A percentile compares a stretch with the other conserved stretches of the same genome.
These are phyloP conservation scores for Sorex maritimensis DNA, from an alignment of 2,797 vertebrate species.

Conservation along the genomic window DNA sequence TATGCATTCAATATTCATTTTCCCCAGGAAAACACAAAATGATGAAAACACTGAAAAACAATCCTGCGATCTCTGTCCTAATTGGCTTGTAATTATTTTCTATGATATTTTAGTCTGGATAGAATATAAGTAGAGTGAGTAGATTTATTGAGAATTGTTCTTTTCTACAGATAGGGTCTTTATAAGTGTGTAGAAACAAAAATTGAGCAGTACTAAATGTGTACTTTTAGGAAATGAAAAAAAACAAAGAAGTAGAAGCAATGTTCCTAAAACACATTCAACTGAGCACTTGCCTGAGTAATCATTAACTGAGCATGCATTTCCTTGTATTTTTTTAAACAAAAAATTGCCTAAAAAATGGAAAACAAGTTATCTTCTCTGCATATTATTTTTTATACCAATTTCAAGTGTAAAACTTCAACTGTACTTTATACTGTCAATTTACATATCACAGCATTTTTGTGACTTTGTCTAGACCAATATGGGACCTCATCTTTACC, in stretches of 20 bases:
- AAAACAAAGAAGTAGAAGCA: not conserved
- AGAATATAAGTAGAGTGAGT: not conserved
- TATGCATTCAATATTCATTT: not conserved
- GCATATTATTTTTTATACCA: not conserved
- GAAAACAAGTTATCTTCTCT: not conserved
- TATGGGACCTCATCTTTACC: conserved; percentile 36
- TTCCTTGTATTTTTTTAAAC: not conserved
- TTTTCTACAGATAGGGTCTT: not conserved
- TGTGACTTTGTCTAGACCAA: not conserved
- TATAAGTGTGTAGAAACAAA: not conserved
- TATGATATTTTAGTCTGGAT: not conserved
- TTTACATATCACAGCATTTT: conserved; percentile 22
- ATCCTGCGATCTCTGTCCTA: not conserved
- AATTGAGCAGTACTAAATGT: not conserved
- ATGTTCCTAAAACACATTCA: not conserved
- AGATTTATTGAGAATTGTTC: not conserved
- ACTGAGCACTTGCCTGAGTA: not conserved
- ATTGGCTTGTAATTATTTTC: not conserved
- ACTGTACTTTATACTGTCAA: not conserved
- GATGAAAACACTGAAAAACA: not conserved
- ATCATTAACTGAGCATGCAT: not conserved
- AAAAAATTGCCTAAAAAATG: not conserved
- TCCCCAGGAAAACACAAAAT: not conserved
- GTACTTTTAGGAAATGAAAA: not conserved
- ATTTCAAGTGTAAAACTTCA: conserved; percentile 20